phyloP scores from a whole-genome alignment of 2,888 invertebrate species.

The Coelopa pilipes region DNA sequence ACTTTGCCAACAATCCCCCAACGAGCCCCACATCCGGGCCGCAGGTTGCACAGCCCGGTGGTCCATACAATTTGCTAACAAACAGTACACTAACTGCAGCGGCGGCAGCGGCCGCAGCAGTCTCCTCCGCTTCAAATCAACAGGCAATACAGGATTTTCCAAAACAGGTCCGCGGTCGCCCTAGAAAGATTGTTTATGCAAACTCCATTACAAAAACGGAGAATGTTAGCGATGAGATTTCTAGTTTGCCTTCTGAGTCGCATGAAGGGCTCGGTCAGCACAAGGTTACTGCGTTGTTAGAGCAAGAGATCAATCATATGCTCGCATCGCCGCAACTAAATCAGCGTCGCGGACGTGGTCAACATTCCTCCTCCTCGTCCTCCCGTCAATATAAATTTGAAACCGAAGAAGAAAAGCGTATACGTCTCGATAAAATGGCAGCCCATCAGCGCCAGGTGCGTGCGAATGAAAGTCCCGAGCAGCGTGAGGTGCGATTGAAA shows the following conservation, averaged over 20 bases:
- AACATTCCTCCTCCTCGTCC: constrained; percentile 57
- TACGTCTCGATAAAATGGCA: constrained; percentile 65
- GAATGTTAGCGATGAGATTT: constrained; percentile 34
- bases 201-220: constrained; percentile 35
- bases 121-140: constrained; percentile 46
- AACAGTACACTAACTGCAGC: constrained; percentile 45
- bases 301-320: constrained; percentile 66
- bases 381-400: constrained; percentile 61
- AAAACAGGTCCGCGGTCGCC: constrained; percentile 65
- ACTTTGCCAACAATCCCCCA: constrained; percentile 54
- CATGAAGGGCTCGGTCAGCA: constrained; percentile 57
- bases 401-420: constrained; percentile 63
- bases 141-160: constrained; percentile 63
- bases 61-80: constrained; percentile 47
- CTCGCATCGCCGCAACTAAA: constrained; percentile 53
- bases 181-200: constrained; percentile 57
- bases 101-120: constrained; percentile 49
- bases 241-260: constrained; percentile 46
- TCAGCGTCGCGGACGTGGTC: constrained; percentile 62
- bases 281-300: constrained; percentile 62
- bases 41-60: constrained; percentile 41
- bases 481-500: constrained; percentile 60
- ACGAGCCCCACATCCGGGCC: constrained; percentile 27
- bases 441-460: constrained; percentile 64
- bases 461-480: constrained; percentile 65